A percentile compares a stretch with the other conserved stretches of the same genome.
These are phyloP conservation scores for Camelus bactrianus DNA, from an alignment of 2,113 vertebrate genomes.

Conservation along the genomic window DNA sequence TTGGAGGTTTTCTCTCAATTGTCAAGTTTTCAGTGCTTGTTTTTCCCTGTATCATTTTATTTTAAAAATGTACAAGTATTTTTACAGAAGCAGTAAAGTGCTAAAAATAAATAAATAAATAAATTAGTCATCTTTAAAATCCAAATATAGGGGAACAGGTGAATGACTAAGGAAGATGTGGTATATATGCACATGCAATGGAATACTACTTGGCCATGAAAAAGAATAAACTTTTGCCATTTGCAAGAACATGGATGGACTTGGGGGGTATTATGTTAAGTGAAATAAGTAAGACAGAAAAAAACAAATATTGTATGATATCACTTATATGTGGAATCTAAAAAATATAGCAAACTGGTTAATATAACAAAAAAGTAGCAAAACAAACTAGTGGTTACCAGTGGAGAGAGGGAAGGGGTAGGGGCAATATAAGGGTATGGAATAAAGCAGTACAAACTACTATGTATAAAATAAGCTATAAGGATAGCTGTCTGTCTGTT, in stretches of 20 bases:
- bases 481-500: background rate
- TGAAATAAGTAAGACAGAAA: background rate
- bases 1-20: background rate
- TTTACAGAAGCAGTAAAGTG: background rate
- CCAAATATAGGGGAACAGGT: background rate
- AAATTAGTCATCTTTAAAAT: background rate
- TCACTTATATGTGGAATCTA: background rate
- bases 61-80: background rate
- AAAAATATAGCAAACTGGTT: background rate
- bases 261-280: too few relatives aligned
- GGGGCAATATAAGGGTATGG: background rate
- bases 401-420: fast-evolving
- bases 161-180: too few relatives aligned
- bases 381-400: background rate
- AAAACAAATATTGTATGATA: background rate
- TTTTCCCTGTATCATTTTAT: background rate
- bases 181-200: background rate
- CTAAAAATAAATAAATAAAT: background rate
- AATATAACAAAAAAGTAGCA: background rate
- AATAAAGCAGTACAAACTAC: background rate
- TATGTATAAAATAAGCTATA: background rate
- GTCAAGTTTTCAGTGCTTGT: background rate
- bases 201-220: background rate
- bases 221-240: background rate
- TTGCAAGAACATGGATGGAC: background rate